A percentile compares a stretch with the other conserved stretches of the same genome.
phyloP scores from a whole-genome alignment of 2,113 vertebrate species.

The Aspiorhynchus laticeps region DNA sequence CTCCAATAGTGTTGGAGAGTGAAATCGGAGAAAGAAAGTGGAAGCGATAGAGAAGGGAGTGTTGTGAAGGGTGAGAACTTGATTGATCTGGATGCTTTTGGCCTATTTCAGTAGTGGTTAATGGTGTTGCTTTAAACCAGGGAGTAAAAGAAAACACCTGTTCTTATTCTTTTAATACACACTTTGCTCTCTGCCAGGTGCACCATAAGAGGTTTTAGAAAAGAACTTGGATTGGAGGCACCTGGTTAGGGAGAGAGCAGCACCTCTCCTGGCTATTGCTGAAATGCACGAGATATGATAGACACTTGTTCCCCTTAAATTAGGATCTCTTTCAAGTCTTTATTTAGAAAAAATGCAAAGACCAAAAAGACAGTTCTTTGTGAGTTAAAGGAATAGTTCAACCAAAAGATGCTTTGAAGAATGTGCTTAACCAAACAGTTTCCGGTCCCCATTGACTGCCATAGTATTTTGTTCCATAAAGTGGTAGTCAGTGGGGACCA shows the following conservation, averaged over 20 bases:
- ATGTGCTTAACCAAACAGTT: no score
- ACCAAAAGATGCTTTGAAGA: no score
- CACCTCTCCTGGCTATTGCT: background rate
- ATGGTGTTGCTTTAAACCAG: constrained; percentile 36
- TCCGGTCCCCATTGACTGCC: no score
- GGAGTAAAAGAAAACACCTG: constrained; percentile 24
- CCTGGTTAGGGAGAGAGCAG: background rate
- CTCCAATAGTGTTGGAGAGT: background rate
- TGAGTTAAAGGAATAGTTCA: no score
- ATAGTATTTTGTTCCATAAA: no score
- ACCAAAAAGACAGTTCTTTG: no score
- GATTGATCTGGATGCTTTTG: constrained; percentile 38
- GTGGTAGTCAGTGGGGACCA: no score
- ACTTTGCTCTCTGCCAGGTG: constrained; percentile 9
- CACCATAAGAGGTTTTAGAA: background rate
- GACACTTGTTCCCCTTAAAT: background rate
- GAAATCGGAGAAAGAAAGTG: background rate
- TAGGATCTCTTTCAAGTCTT: background rate
- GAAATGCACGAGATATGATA: background rate
- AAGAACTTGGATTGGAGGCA: background rate
- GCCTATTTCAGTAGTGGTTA: constrained; percentile 36
- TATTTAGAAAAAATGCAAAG: no score
- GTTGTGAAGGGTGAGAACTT: constrained; percentile 15
- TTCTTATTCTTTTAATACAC: background rate
- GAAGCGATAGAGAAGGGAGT: constrained; percentile 16